These are phyloP conservation scores for Drymodes brunneopygia DNA, from an alignment of 2,113 vertebrate species.

Conservation along the genomic window DNA sequence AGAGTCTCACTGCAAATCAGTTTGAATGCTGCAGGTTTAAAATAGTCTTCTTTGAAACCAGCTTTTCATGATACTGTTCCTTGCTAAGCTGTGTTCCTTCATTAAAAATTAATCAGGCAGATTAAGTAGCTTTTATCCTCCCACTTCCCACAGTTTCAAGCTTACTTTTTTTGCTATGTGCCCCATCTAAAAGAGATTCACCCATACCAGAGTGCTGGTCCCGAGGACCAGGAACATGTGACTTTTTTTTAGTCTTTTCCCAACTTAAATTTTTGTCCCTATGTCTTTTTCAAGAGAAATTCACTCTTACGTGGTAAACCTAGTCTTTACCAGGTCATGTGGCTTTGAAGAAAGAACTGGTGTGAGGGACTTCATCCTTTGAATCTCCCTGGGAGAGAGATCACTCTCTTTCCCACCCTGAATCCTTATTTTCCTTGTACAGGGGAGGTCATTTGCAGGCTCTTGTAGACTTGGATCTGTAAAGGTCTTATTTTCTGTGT, in stretches of 20 bases:
- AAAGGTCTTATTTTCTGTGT: not conserved
- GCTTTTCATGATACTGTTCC: not conserved
- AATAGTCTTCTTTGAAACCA: not conserved
- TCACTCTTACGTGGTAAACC: not conserved
- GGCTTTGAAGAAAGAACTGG: not conserved
- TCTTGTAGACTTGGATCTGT: not conserved
- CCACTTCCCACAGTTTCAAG: not conserved
- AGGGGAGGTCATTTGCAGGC: not conserved
- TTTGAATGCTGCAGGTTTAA: not conserved
- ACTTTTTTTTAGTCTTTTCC: not conserved
- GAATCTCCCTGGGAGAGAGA: not conserved
- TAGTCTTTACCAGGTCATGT: not conserved
- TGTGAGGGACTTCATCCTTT: not conserved
- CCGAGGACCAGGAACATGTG: accelerated
- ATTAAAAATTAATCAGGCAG: not conserved
- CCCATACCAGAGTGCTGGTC: accelerated
- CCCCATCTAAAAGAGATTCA: not conserved
- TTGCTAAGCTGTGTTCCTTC: not conserved
- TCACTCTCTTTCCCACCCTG: not conserved
- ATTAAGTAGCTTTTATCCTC: not conserved
- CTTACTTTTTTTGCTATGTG: not conserved
- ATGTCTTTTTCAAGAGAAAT: not conserved
- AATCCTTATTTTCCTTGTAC: not conserved
- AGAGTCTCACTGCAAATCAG: not conserved
- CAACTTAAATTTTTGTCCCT: not conserved